Conservation (phyloP, 64 coral and sea anemone genomes). For the Montipora foliosa region DNA sequence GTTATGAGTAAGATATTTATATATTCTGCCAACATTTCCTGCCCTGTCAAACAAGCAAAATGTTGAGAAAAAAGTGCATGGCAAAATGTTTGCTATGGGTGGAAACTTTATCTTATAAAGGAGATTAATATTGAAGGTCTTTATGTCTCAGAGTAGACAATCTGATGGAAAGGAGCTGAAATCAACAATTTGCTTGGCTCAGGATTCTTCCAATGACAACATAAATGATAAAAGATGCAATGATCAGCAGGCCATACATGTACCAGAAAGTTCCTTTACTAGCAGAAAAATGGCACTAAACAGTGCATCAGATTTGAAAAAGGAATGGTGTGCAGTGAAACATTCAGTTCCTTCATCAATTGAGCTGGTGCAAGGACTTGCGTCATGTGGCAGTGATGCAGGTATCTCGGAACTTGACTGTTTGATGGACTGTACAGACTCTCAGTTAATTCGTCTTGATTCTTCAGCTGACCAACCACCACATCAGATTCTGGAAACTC, state of each 20-base stretch:
- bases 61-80: too few relatives aligned
- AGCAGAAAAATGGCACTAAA: background rate
- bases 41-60: too few relatives aligned
- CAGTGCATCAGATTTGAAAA: background rate
- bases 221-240: background rate
- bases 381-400: background rate
- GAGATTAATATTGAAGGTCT: background rate
- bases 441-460: conserved; percentile 54
- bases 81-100: too few relatives aligned
- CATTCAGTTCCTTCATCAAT: background rate
- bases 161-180: background rate
- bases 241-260: background rate
- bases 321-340: background rate
- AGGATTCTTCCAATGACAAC: background rate
- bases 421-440: conserved; percentile 69
- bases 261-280: background rate
- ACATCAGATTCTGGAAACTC: background rate
- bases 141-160: background rate
- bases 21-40: too few relatives aligned
- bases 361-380: background rate
- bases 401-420: conserved; percentile 26
- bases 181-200: background rate
- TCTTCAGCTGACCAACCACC: background rate
- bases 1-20: too few relatives aligned
- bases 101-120: too few relatives aligned